These are phyloP conservation scores for Acrobeloides nanus DNA, from an alignment of 2,888 invertebrate species.

Conservation along the genomic window DNA sequence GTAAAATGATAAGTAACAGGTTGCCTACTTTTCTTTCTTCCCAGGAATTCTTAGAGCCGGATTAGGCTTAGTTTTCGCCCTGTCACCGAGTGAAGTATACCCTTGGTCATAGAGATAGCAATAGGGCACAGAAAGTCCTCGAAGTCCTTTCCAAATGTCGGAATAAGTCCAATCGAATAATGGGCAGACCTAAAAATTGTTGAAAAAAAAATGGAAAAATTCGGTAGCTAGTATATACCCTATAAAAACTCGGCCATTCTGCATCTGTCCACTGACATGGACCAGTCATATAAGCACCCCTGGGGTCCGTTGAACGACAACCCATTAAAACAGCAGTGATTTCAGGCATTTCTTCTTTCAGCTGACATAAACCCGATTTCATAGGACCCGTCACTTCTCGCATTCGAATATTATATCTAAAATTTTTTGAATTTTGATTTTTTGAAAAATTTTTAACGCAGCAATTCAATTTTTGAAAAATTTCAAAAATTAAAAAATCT, in stretches of 20 bases:
- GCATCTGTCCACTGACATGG: conserved; percentile 65
- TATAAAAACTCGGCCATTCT: conserved; percentile 80
- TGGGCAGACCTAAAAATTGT: conserved; percentile 63
- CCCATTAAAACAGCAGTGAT: conserved; percentile 86
- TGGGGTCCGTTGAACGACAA: conserved; percentile 70
- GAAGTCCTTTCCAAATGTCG: conserved; percentile 82
- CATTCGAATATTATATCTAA: conserved; percentile 68
- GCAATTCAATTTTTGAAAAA: background rate
- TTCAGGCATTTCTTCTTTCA: conserved; percentile 61
- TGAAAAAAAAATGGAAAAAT: background rate
- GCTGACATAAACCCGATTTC: conserved; percentile 65
- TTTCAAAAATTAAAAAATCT: conserved; percentile 2
- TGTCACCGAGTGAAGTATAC: conserved; percentile 79
- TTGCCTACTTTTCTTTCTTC: no score
- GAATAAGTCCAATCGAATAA: conserved; percentile 83
- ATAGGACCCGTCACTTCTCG: conserved; percentile 67
- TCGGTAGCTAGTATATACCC: conserved; percentile 10
- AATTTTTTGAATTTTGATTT: conserved; percentile 15
- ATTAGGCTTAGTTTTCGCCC: conserved; percentile 73
- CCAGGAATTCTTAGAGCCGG: conserved; percentile 67
- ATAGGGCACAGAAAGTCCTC: conserved; percentile 73
- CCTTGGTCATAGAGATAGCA: conserved; percentile 82
- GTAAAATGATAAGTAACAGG: no score
- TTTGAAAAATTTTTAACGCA: conserved; percentile 2
- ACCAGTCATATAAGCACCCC: conserved; percentile 24